Evolutionary conservation across 2,113 vertebrate species (phyloP).

Genomic region (Paedocypris sp.): DNA sequence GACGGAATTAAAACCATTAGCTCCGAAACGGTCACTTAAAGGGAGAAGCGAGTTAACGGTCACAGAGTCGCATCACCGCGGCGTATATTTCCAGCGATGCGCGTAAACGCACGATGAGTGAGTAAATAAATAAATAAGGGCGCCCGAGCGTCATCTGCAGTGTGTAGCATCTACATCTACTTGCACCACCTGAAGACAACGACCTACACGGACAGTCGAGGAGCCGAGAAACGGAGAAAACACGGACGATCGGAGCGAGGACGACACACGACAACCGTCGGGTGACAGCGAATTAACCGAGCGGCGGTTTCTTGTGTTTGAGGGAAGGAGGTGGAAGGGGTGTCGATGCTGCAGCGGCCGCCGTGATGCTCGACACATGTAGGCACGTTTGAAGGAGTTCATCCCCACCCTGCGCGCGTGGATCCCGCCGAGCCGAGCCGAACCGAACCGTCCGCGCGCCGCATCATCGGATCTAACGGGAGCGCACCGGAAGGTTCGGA

Average conservation of each 20-base stretch:
- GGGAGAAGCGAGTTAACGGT: not conserved
- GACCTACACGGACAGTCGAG: constrained; percentile 37
- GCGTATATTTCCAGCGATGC: not conserved
- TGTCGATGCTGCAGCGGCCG: constrained; percentile 42
- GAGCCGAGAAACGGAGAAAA: constrained; percentile 28
- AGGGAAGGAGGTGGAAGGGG: constrained; percentile 20
- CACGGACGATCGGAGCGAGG: not conserved
- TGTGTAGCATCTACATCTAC: constrained; percentile 43
- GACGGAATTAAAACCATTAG: constrained; percentile 16
- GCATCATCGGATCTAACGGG: not conserved
- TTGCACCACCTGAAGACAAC: constrained; percentile 55
- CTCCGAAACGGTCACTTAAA: not conserved
- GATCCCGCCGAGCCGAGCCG: constrained; percentile 18
- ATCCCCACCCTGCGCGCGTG: constrained; percentile 56
- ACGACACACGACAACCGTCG: not conserved
- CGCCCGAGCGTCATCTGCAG: constrained; percentile 60
- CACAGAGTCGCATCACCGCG: not conserved
- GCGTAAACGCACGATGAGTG: constrained; percentile 9
- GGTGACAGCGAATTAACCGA: not conserved
- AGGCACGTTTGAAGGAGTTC: constrained; percentile 47
- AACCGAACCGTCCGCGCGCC: no score
- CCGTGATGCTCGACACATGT: constrained; percentile 58
- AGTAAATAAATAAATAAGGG: constrained; percentile 50
- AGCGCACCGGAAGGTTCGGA: not conserved
- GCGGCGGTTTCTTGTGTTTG: constrained; percentile 12